Percentiles rank a stretch among this genome's conserved stretches.
Evolutionary conservation across 2,888 invertebrate species (phyloP).

Genomic region (Mycalesis mineus): DNA sequence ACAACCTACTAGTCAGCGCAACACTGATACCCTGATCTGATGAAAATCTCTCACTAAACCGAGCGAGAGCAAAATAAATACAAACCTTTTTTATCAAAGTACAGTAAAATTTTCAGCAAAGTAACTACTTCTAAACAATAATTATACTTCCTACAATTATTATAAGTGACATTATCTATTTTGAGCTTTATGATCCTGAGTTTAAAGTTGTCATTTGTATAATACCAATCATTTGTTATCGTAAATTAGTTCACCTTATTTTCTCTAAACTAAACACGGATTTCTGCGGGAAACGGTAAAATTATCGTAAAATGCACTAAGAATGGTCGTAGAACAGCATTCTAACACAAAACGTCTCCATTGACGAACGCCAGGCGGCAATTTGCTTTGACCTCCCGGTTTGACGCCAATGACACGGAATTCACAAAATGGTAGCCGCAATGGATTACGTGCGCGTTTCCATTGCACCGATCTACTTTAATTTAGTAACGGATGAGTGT

Average conservation of each 20-base stretch:
- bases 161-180: too few species aligned
- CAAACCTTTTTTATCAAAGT: too few species aligned
- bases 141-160: too few species aligned
- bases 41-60: too few species aligned
- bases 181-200: too few species aligned
- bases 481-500: too few species aligned
- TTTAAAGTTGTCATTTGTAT: too few species aligned
- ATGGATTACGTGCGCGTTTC: conserved; percentile 25
- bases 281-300: neutral
- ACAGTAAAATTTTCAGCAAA: too few species aligned
- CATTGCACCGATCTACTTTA: conserved; percentile 9
- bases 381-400: conserved; percentile 23
- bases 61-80: too few species aligned
- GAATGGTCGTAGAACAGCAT: conserved; percentile 10
- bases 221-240: neutral
- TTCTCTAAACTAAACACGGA: neutral
- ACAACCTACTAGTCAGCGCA: too few species aligned
- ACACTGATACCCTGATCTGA: too few species aligned
- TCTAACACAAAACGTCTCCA: conserved; percentile 25
- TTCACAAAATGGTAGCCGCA: conserved; percentile 34
- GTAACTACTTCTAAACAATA: too few species aligned
- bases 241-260: neutral
- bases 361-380: conserved; percentile 26
- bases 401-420: conserved; percentile 28
- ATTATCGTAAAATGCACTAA: neutral